A percentile compares a stretch with the other conserved stretches of the same genome.
These are phyloP conservation scores for Heterotilapia buettikoferi DNA, from an alignment of 2,113 vertebrate species.

Conservation along the genomic window DNA sequence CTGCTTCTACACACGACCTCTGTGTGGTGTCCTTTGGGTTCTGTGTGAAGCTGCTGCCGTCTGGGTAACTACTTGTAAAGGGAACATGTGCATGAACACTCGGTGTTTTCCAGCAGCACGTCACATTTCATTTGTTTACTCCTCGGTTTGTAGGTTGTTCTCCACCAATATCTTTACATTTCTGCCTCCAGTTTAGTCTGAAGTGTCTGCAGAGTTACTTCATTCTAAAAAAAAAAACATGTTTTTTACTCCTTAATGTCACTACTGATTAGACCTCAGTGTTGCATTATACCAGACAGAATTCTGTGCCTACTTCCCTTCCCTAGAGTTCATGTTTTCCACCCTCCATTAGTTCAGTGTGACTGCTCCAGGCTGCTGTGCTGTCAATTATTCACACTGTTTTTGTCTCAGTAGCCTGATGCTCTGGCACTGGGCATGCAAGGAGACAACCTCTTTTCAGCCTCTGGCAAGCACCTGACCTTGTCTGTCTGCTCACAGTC, in stretches of 20 bases:
- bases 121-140: background rate
- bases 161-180: background rate
- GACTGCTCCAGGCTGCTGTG: constrained; percentile 8
- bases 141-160: background rate
- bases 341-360: constrained; percentile 41
- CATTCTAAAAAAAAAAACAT: background rate
- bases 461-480: background rate
- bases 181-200: background rate
- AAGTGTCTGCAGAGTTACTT: background rate
- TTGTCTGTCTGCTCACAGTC: background rate
- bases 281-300: background rate
- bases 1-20: background rate
- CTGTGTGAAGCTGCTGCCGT: background rate
- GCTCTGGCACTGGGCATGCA: background rate
- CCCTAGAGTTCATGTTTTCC: constrained; percentile 28
- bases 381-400: constrained; percentile 60
- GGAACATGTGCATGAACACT: background rate
- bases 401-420: constrained; percentile 26
- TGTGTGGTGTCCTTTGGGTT: background rate
- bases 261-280: background rate
- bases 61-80: background rate
- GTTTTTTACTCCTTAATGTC: background rate
- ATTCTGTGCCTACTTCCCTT: background rate
- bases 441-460: constrained; percentile 17
- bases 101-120: fast-evolving